These are phyloP conservation scores for Arctocebus calabarensis DNA, from an alignment of 2,797 vertebrate species.

Conservation along the genomic window DNA sequence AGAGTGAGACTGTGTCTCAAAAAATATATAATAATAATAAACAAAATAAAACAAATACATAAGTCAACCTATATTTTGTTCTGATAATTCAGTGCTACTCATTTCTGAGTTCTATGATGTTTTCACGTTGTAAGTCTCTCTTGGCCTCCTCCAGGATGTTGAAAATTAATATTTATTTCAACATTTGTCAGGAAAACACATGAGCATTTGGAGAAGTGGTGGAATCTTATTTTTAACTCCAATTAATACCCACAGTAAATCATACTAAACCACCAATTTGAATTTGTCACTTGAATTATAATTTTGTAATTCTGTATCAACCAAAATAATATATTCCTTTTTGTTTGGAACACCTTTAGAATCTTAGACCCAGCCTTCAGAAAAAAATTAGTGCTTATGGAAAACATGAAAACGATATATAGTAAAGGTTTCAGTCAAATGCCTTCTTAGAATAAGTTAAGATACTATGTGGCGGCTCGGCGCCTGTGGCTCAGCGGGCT, in stretches of 20 bases:
- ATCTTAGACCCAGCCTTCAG: not conserved
- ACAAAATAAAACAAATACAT: not conserved
- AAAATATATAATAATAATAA: not conserved
- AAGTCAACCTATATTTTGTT: conserved; percentile 4
- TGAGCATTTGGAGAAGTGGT: not conserved
- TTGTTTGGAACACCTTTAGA: not conserved
- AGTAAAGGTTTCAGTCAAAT: conserved; percentile 32
- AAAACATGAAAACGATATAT: not conserved
- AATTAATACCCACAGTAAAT: conserved; percentile 57
- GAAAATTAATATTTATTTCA: conserved; percentile 67
- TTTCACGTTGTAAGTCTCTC: conserved; percentile 8
- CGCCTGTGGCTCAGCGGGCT: no score
- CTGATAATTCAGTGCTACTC: not conserved
- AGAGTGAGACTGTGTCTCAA: no score
- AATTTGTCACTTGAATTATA: not conserved
- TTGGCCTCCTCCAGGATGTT: not conserved
- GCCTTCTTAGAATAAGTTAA: conserved; percentile 35
- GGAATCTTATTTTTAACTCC: conserved; percentile 44
- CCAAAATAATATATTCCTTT: conserved; percentile 17
- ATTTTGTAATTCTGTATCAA: conserved; percentile 39
- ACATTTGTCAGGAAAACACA: conserved; percentile 51
- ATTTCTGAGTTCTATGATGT: conserved; percentile 30
- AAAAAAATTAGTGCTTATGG: not conserved
- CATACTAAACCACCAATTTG: conserved; percentile 29
- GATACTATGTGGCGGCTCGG: not conserved